Evolutionary conservation across 1,140 invertebrate species (phyloP).

Genomic region (Eueides isabella): DNA sequence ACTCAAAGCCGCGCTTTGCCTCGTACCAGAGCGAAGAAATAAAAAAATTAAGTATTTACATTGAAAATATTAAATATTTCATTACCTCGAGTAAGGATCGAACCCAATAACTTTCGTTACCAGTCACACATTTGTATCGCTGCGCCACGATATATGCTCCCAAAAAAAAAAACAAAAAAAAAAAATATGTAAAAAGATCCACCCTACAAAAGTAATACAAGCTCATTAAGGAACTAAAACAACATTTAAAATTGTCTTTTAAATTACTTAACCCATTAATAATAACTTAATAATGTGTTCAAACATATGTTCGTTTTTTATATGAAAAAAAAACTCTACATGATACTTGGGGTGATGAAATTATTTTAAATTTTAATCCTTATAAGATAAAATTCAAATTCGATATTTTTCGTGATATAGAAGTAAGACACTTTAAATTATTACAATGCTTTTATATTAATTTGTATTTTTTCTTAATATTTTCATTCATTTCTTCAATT

Average conservation of each 20-base stretch:
- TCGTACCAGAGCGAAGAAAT: too few species aligned
- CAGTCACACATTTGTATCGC: too few species aligned
- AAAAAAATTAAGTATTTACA: too few species aligned
- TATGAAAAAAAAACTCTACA: not conserved
- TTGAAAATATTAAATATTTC: too few species aligned
- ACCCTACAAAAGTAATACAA: not conserved
- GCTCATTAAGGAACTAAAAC: not conserved
- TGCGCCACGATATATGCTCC: too few species aligned
- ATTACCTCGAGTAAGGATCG: too few species aligned
- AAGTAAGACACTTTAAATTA: constrained; percentile 16
- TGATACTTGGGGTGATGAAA: not conserved
- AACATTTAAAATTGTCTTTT: not conserved
- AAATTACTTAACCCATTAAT: constrained; percentile 6
- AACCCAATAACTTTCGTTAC: too few species aligned
- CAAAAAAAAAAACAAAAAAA: too few species aligned
- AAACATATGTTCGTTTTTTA: constrained; percentile 13
- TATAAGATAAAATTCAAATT: not conserved
- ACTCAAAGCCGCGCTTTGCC: too few species aligned
- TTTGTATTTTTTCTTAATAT: constrained; percentile 10
- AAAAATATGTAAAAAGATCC: not conserved
- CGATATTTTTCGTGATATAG: not conserved
- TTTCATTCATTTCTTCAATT: not conserved
- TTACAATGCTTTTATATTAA: not conserved
- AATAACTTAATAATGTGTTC: not conserved
- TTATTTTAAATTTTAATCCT: not conserved